phyloP scores from a whole-genome alignment of 2,888 invertebrate species.

The Pseudoips prasinana region DNA sequence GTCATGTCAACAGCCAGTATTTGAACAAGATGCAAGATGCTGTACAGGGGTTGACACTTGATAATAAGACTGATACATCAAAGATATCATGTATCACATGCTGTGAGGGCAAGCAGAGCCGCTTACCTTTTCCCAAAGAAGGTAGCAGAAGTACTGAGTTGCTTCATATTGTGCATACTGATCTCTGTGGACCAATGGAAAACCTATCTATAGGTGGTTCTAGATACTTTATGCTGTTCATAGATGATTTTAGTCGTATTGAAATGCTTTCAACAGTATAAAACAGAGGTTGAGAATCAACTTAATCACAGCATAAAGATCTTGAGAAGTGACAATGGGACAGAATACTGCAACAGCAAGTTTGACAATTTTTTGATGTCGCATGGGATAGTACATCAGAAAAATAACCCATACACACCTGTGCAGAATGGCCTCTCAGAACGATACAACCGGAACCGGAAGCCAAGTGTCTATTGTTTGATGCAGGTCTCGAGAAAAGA shows the following conservation, averaged over 20 bases:
- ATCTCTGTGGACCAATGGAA: conserved; percentile 17
- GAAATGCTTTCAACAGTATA: conserved; percentile 7
- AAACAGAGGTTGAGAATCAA: conserved; percentile 9
- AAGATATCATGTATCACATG: conserved; percentile 18
- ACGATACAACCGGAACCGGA: conserved; percentile 20
- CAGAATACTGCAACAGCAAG: conserved; percentile 11
- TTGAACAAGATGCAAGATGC: conserved; percentile 28
- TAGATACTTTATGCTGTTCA: conserved; percentile 22
- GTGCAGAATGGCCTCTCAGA: conserved; percentile 4
- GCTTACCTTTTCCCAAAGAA: conserved; percentile 15
- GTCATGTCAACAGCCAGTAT: conserved; percentile 28
- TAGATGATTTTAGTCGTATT: conserved; percentile 26
- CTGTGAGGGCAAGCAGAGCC: conserved; percentile 25
- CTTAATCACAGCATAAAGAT: conserved; percentile 6
- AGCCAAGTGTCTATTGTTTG: conserved; percentile 9
- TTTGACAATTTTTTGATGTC: conserved; percentile 14
- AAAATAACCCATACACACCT: conserved; percentile 4
- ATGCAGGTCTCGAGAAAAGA: conserved; percentile 4
- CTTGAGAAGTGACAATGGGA: conserved; percentile 11
- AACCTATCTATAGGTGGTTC: conserved; percentile 15
- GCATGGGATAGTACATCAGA: conserved; percentile 6
- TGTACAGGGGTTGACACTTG: conserved; percentile 22
- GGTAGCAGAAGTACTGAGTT: conserved; percentile 16
- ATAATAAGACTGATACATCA: conserved; percentile 19
- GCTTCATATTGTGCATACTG: conserved; percentile 12